These are phyloP conservation scores for Myanophis thanlyinensis DNA, from an alignment of 2,113 vertebrate genomes.

Conservation along the genomic window DNA sequence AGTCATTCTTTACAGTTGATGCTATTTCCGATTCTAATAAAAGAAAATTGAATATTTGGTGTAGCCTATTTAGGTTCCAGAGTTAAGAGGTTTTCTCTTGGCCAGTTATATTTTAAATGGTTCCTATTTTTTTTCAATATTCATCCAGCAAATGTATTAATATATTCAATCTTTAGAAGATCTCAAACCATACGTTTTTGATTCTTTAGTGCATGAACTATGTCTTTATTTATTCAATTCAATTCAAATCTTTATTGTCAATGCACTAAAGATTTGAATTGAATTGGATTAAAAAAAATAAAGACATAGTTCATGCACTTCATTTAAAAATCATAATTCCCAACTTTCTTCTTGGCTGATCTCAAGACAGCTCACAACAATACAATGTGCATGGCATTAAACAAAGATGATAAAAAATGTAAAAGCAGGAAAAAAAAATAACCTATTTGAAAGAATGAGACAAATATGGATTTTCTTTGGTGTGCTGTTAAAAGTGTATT, in stretches of 20 bases:
- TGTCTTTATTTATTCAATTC: neutral
- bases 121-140: neutral
- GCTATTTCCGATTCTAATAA: neutral
- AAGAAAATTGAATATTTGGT: neutral
- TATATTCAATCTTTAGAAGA: neutral
- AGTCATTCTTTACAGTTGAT: neutral
- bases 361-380: neutral
- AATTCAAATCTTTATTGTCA: too few relatives aligned
- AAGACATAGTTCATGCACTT: too few relatives aligned
- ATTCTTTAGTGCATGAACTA: neutral
- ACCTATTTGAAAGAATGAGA: neutral
- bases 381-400: neutral
- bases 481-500: neutral
- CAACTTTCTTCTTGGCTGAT: neutral
- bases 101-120: constrained; percentile 11
- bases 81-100: neutral
- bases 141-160: neutral
- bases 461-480: neutral
- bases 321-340: neutral
- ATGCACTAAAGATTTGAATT: too few relatives aligned
- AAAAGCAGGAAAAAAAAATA: neutral
- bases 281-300: too few relatives aligned
- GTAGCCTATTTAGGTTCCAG: neutral
- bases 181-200: neutral
- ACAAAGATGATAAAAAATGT: neutral